Conservation (phyloP, 2,797 vertebrate genomes). For the Hemibagrus guttatus region DNA sequence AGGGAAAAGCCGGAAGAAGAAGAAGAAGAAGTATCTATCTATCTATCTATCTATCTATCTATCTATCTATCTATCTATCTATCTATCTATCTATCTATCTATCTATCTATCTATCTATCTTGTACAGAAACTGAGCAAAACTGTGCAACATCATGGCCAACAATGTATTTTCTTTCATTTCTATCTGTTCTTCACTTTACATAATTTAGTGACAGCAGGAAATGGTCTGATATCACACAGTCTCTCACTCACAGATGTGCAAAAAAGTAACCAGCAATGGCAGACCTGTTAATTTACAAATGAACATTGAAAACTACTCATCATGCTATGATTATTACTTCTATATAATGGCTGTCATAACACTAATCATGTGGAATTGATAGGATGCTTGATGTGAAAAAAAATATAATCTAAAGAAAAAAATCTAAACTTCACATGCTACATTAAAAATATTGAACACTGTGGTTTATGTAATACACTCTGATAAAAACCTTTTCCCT, state of each 20-base stretch:
- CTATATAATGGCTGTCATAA: slow-evolving; percentile 9
- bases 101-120: no score
- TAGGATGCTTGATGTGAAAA: not conserved
- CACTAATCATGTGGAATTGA: slow-evolving; percentile 17
- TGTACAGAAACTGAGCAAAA: no score
- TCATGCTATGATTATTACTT: not conserved
- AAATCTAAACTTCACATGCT: no score
- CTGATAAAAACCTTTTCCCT: slow-evolving; percentile 47
- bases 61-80: no score
- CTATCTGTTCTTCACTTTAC: slow-evolving; percentile 53
- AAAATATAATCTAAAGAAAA: no score
- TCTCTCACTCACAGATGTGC: slow-evolving; percentile 20
- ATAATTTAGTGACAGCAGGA: slow-evolving; percentile 70
- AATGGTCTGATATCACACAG: slow-evolving; percentile 40
- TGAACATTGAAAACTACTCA: not conserved
- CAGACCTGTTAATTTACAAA: slow-evolving; percentile 14
- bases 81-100: no score
- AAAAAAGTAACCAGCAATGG: slow-evolving; percentile 21
- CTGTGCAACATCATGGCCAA: not conserved
- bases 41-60: no score
- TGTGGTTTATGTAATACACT: slow-evolving; percentile 1
- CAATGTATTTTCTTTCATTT: not conserved
- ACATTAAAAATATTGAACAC: not conserved
- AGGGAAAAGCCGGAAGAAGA: no score
- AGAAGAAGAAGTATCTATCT: no score